phyloP scores from a whole-genome alignment of 2,888 invertebrate species.

The Calameuta pallipes region DNA sequence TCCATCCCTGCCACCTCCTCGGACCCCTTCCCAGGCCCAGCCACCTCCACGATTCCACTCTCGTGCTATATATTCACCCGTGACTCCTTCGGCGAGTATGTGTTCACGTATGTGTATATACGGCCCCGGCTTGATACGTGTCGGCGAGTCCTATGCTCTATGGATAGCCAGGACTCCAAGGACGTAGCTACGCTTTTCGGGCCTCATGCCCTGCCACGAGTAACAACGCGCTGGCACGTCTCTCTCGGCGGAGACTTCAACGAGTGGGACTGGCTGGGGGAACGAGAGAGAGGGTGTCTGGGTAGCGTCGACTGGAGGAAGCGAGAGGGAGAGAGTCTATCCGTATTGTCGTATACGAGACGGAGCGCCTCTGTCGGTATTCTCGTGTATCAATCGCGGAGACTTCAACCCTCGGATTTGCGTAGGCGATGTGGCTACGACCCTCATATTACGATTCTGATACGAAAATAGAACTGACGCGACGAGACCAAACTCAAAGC shows the following conservation, averaged over 20 bases:
- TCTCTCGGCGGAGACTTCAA: constrained; percentile 37
- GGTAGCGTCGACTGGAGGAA: neutral
- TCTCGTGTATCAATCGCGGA: neutral
- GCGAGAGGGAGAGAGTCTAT: neutral
- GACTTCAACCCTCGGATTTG: neutral
- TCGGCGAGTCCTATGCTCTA: constrained; percentile 25
- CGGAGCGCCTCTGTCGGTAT: neutral
- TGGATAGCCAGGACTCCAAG: constrained; percentile 36
- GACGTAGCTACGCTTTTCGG: constrained; percentile 43
- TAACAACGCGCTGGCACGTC: constrained; percentile 17
- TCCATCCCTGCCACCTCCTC: constrained; percentile 43
- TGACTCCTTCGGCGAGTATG: neutral
- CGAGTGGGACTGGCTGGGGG: constrained; percentile 20
- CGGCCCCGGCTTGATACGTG: neutral
- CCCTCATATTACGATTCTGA: neutral
- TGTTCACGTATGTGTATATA: neutral
- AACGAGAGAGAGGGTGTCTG: neutral
- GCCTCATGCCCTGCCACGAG: constrained; percentile 18
- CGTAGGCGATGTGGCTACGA: neutral
- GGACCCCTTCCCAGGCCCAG: constrained; percentile 31
- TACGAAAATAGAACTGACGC: neutral
- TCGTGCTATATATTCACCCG: constrained; percentile 17
- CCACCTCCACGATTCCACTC: constrained; percentile 27
- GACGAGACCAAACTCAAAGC: neutral
- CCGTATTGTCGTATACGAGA: neutral